Evolutionary conservation across 2,888 invertebrate genomes (phyloP), one percentile per base, ranked within the genome.

Genomic region (Petrophora chlorosata): DNA sequence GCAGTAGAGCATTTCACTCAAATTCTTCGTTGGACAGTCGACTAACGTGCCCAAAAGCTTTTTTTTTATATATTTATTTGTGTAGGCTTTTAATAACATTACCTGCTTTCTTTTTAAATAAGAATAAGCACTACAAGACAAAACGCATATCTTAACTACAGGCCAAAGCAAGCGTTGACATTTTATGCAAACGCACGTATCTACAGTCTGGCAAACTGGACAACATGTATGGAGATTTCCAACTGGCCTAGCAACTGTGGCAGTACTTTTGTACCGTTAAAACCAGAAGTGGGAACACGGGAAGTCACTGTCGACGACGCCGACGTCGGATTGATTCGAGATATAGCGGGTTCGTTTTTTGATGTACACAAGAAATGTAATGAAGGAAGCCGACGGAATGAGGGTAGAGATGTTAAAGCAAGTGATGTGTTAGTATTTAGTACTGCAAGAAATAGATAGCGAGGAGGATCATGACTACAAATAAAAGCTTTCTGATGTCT

Each of bases 201-300:
- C n/a, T n/a, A n/a, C n/a, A n/a, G n/a, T n/a, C n/a, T n/a, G n/a
- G n/a, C n/a, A n/a, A n/a, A n/a, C n/a, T n/a, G n/a, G n/a, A n/a
- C n/a, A n/a, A n/a, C 8, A 2, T 30, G 14, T 2, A 10, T 14
- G 22, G 13, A 65, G 34, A 50, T 50, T 17, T 26, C 22, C 33
- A 33, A 43, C 49, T 44, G 28, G 32, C 12, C 13, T 5, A 3
- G 17, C 60, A 82, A 82, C 64, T 76, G 75, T 82, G 82, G 70
- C 82, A 77, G 64, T 55, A 67, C 63, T 61, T 60, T 58, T 45
- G 56, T 72, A 79, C 85, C 82, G 83, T 84, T 86, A 83, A 73
- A 76, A 75, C 76, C 65, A 64, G 64, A 69, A 58, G 68, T 56
- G 74, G 74, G 78, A 71, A 75, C 64, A 76, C 71, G 70, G 72